These are phyloP conservation scores for Sparidentex hasta DNA, from an alignment of 2,797 vertebrate genomes.

Conservation along the genomic window DNA sequence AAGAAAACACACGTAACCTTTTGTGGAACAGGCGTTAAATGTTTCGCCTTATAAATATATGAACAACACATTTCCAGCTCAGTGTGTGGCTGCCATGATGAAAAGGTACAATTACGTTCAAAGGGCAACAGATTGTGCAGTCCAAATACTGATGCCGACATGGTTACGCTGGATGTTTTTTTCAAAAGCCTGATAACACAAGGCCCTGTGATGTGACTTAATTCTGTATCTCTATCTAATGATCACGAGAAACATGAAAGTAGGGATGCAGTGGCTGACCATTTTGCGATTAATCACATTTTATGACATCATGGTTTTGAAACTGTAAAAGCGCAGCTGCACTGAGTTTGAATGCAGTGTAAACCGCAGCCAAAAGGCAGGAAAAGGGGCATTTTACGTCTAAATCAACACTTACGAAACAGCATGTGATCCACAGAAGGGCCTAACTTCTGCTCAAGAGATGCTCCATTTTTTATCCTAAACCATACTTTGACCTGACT, in stretches of 20 bases:
- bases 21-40: background rate
- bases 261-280: too few species aligned
- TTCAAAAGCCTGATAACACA: background rate
- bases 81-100: background rate
- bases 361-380: too few species aligned
- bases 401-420: too few species aligned
- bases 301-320: too few species aligned
- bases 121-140: constrained; percentile 19
- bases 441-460: too few species aligned
- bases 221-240: background rate
- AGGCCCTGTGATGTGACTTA: background rate
- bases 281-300: too few species aligned
- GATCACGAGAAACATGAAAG: background rate
- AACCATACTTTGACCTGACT: too few species aligned
- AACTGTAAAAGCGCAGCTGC: too few species aligned
- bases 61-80: background rate
- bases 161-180: background rate
- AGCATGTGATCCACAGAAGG: too few species aligned
- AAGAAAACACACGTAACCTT: background rate
- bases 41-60: constrained; percentile 3
- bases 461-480: too few species aligned
- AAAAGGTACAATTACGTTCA: constrained; percentile 5
- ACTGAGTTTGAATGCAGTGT: too few species aligned
- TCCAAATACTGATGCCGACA: background rate
- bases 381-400: too few species aligned